Conservation (phyloP, 2,888 invertebrate genomes). For the Conus canariensis region DNA sequence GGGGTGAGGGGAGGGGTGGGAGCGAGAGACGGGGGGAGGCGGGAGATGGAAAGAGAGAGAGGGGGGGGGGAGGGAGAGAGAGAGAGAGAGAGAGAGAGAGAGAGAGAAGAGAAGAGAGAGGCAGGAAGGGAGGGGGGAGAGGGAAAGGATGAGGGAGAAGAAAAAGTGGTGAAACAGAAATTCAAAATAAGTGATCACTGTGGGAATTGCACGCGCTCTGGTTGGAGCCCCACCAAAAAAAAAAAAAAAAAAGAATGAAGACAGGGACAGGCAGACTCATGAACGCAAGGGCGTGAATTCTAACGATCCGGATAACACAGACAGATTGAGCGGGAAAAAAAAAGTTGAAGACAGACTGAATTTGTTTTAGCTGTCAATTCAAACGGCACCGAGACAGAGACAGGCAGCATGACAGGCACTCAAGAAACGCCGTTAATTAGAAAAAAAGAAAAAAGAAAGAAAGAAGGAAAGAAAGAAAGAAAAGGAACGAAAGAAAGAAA, state of each 20-base stretch:
- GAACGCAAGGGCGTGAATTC: neutral
- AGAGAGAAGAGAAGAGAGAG: neutral
- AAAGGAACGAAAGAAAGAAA: too few relatives aligned
- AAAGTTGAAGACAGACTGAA: neutral
- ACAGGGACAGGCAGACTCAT: neutral
- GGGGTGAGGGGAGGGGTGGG: too few relatives aligned
- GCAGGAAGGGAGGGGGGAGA: neutral
- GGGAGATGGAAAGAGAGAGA: neutral
- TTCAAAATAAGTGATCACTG: too few relatives aligned
- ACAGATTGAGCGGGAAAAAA: neutral
- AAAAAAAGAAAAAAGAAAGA: too few relatives aligned
- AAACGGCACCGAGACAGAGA: neutral
- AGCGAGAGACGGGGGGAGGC: too few relatives aligned
- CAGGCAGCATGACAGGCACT: too few relatives aligned
- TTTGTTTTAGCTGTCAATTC: neutral
- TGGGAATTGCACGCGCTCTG: too few relatives aligned
- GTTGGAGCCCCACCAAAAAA: too few relatives aligned
- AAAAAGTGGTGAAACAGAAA: too few relatives aligned
- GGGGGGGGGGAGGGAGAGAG: neutral
- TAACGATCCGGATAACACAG: neutral
- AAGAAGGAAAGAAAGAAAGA: too few relatives aligned
- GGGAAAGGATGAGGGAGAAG: neutral
- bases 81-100: conserved; percentile 8
- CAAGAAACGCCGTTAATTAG: too few relatives aligned
- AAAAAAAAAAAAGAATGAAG: neutral